These are phyloP conservation scores for Graphium colonna DNA, from an alignment of 2,888 invertebrate species.

Conservation along the genomic window DNA sequence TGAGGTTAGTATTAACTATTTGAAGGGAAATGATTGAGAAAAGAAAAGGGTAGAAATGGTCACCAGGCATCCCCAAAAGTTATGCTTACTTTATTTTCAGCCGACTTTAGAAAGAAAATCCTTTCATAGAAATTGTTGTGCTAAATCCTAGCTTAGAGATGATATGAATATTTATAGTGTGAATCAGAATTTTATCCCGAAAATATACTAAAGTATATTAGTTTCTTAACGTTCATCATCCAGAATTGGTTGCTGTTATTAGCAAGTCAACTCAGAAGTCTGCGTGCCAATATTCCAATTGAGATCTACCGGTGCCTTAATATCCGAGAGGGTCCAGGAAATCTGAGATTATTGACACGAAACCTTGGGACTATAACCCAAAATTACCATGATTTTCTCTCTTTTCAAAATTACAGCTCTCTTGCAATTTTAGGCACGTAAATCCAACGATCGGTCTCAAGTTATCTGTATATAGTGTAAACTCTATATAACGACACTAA, in stretches of 20 bases:
- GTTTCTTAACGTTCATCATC: not conserved
- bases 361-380: not conserved
- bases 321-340: not conserved
- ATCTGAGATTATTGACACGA: constrained; percentile 10
- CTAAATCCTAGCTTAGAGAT: not conserved
- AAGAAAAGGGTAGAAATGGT: too few species aligned
- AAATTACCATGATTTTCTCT: not conserved
- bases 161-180: not conserved
- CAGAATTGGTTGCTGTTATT: not conserved
- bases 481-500: too few species aligned
- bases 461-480: too few species aligned
- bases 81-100: too few species aligned
- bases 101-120: too few species aligned
- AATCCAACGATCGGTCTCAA: too few species aligned
- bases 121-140: too few species aligned
- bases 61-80: too few species aligned
- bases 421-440: too few species aligned
- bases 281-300: not conserved
- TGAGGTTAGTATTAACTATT: too few species aligned
- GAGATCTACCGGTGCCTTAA: not conserved
- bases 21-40: too few species aligned
- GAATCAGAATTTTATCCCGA: not conserved
- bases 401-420: not conserved
- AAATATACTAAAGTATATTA: not conserved
- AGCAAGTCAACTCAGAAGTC: not conserved